These are phyloP conservation scores for Neolamprologus kungweensis DNA, from an alignment of 2,113 vertebrate genomes.

Conservation along the genomic window DNA sequence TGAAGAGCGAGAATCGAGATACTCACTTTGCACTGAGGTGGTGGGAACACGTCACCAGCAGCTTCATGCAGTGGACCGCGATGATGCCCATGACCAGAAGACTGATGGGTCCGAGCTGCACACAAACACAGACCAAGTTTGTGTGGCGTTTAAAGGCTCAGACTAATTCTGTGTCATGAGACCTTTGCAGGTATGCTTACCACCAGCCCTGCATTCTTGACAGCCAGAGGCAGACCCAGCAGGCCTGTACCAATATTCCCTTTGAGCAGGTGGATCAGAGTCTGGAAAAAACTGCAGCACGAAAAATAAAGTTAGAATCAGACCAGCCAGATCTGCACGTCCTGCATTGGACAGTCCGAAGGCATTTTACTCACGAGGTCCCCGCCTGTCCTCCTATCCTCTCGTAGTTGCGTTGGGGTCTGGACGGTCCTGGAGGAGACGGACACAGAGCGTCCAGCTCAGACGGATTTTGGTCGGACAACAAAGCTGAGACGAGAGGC, in stretches of 20 bases:
- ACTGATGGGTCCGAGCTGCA: conserved; percentile 87
- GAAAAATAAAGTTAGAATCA: neutral
- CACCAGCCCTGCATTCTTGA: conserved; percentile 93
- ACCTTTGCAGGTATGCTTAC: conserved; percentile 63
- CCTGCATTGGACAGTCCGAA: neutral
- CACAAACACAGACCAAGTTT: neutral
- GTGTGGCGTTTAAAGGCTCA: neutral
- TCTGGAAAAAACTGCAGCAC: conserved; percentile 81
- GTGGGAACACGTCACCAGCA: conserved; percentile 88
- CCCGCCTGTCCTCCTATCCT: conserved; percentile 62
- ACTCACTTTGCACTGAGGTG: conserved; percentile 89
- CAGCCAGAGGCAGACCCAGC: conserved; percentile 87
- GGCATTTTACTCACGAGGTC: conserved; percentile 63
- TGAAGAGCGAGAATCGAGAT: neutral
- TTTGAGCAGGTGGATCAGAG: conserved; percentile 91
- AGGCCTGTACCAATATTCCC: conserved; percentile 93
- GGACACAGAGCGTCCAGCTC: conserved; percentile 64
- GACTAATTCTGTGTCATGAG: neutral
- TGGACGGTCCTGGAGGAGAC: conserved; percentile 41
- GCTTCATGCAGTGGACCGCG: conserved; percentile 90
- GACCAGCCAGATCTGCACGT: neutral
- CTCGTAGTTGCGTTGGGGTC: conserved; percentile 63
- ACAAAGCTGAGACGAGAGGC: conserved; percentile 17
- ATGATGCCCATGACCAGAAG: conserved; percentile 85
- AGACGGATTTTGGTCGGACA: conserved; percentile 51